Base-by-base conservation (phyloP, 2,888 invertebrate genomes). In the Eupithecia insigniata region DNA sequence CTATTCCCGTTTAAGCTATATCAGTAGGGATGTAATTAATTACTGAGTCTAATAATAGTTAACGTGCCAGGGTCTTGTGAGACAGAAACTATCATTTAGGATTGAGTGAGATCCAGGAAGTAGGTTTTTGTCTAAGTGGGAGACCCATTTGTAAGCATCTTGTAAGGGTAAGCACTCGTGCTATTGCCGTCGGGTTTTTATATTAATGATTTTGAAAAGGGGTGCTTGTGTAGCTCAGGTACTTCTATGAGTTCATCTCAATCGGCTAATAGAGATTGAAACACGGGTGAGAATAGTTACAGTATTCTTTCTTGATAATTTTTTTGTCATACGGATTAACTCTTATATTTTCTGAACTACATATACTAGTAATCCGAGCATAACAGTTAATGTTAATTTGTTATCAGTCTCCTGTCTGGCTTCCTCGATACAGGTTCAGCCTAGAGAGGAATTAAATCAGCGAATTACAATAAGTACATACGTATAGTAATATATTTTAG, bases 81-180 rank as follows among this genome's bases (percentile, higher is more conserved):
- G 85, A 87, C 86, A 84, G 85, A 81, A 87, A 91, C 90, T 89
- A 90, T 90, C 86, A 87, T 82, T 91, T 87, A 85, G 86, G 84
- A 87, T 84, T 83, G 83, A 84, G 82, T 79, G 70, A 84, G 82
- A 84, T 82, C 80, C 76, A 78, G 76, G 81, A 80, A 82, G 82
- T 76, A 80, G 76, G 78, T 78, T 64, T 73, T 75, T 67, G 71
- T 74, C 66, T 70, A 69, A 76, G 75, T 75, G 70, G 67, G 69
- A 62, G 71, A 66, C 74, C 70, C 72, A 76, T 78, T 78, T 76
- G 73, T 74, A 76, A 73, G 73, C 74, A 69, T 69, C 74, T 74
- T 74, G 74, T 74, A 67, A 72, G 74, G 71, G 46, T 74, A 71
- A 71, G 71, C 67, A 66, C 55, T 69, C 46, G 69, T 72, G 43